phyloP scores from a whole-genome alignment of 1,140 invertebrate species.

The Euura saliciscinereae region DNA sequence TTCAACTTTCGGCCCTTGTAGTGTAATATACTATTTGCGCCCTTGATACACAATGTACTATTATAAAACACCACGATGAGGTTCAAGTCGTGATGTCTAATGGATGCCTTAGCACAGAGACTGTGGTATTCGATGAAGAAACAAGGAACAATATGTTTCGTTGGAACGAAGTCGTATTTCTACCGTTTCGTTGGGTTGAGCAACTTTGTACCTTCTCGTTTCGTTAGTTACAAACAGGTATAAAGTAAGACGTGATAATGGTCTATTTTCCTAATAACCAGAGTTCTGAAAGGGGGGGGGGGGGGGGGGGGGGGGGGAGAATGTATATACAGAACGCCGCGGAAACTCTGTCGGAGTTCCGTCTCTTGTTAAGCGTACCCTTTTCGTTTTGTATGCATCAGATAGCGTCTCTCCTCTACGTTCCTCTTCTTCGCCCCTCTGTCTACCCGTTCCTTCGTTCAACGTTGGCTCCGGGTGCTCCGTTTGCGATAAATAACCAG shows the following conservation, averaged over 20 bases:
- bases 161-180: too few species aligned
- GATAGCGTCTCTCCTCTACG: neutral
- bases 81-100: too few species aligned
- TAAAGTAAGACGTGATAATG: neutral
- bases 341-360: neutral
- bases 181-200: too few species aligned
- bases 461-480: slow-evolving; percentile 10
- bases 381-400: slow-evolving; percentile 7
- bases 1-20: too few species aligned
- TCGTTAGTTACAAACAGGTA: too few species aligned
- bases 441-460: neutral
- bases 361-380: slow-evolving; percentile 6
- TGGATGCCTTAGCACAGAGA: too few species aligned
- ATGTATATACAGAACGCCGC: neutral
- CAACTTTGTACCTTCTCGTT: too few species aligned
- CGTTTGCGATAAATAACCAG: slow-evolving; percentile 17
- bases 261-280: slow-evolving; percentile 43
- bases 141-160: too few species aligned
- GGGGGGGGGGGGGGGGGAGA: neutral
- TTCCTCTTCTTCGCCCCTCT: neutral
- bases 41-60: too few species aligned
- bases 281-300: neutral
- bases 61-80: too few species aligned
- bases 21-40: too few species aligned
- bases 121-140: too few species aligned